phyloP scores from a whole-genome alignment of 2,797 vertebrate genomes.

The Glossophaga mutica region DNA sequence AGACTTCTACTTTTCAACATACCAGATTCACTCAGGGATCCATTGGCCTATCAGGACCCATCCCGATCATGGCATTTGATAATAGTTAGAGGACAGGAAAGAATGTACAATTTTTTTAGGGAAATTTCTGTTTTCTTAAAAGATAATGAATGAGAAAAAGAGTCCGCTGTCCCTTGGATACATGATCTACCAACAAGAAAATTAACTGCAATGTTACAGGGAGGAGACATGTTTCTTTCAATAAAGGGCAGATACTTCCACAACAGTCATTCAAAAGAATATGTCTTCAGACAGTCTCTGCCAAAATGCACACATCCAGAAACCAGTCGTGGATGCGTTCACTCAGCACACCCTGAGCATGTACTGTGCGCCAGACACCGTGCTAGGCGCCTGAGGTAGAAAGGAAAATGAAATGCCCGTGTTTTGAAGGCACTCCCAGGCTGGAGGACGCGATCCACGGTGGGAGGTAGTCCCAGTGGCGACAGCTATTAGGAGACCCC shows the following conservation, averaged over 20 bases:
- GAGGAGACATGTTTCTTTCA: not conserved
- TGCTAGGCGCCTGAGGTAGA: not conserved
- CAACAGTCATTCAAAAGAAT: constrained; percentile 9
- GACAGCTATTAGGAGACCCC: constrained; percentile 37
- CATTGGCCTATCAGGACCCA: not conserved
- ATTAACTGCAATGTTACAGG: not conserved
- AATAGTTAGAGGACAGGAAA: constrained; percentile 17
- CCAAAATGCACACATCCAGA: constrained; percentile 1
- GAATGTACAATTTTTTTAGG: not conserved
- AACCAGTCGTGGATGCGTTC: not conserved
- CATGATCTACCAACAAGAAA: constrained; percentile 26
- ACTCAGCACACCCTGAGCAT: not conserved
- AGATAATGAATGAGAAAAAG: constrained; percentile 18
- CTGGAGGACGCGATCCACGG: not conserved
- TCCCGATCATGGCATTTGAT: not conserved
- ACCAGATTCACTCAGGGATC: not conserved
- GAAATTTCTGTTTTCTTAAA: not conserved
- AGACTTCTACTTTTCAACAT: not conserved
- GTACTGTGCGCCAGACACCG: not conserved
- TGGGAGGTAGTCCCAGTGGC: not conserved
- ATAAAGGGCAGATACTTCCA: constrained; percentile 36
- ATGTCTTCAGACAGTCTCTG: not conserved
- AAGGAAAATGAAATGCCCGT: not conserved
- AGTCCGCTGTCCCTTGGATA: not conserved
- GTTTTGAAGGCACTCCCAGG: not conserved